Evolutionary conservation across 2,888 invertebrate species (phyloP).

Genomic region (Pyrrhosoma nymphula): DNA sequence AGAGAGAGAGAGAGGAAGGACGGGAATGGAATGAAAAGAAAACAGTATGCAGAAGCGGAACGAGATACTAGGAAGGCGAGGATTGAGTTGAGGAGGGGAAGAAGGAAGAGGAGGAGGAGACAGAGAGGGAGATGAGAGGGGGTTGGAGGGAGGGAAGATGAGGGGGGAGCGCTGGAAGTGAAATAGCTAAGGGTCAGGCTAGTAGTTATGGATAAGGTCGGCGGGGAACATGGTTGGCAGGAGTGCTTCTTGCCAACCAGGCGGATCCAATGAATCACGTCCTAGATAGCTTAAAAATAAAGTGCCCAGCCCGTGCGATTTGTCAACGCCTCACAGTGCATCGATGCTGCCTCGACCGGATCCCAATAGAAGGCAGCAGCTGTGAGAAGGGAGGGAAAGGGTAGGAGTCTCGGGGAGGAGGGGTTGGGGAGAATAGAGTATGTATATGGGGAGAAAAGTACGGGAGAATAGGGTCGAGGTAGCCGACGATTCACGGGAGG

Average conservation of each 20-base stretch:
- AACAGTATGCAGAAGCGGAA: constrained; percentile 9
- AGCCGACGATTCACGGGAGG: neutral
- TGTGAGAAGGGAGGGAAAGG: neutral
- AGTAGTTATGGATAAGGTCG: constrained; percentile 60
- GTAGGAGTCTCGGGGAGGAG: neutral
- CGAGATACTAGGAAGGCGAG: neutral
- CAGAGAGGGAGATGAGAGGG: neutral
- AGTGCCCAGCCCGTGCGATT: constrained; percentile 50
- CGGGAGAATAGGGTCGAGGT: neutral
- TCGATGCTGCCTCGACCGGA: constrained; percentile 46
- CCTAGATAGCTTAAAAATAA: constrained; percentile 59
- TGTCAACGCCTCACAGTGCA: constrained; percentile 62
- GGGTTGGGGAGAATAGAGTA: neutral
- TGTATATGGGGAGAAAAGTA: too few relatives aligned
- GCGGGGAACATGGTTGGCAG: constrained; percentile 57
- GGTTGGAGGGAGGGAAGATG: too few relatives aligned
- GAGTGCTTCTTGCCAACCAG: constrained; percentile 59
- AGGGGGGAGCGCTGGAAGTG: neutral
- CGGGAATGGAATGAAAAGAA: neutral
- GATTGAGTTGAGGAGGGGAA: neutral
- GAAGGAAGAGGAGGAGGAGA: neutral
- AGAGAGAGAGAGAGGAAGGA: neutral
- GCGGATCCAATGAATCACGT: constrained; percentile 67
- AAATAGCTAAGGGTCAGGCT: constrained; percentile 50
- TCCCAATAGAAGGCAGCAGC: constrained; percentile 64